Evolutionary conservation across 2,113 vertebrate species (phyloP).

Genomic region (Bufo gargarizans): DNA sequence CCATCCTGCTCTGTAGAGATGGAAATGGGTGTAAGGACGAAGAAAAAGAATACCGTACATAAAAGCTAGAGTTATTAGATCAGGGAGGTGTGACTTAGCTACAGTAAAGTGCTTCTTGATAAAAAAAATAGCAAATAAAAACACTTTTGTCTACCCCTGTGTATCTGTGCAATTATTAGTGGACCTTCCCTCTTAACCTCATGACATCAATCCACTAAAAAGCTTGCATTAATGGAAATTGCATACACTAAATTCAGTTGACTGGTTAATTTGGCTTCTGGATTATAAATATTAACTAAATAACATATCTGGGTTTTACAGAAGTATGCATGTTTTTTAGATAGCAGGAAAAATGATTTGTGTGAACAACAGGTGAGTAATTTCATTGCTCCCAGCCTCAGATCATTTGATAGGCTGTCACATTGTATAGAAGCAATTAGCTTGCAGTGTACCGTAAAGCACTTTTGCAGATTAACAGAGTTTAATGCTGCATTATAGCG

Average conservation of each 20-base stretch:
- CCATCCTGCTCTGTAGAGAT: too few relatives aligned
- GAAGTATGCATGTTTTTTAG: constrained; percentile 28
- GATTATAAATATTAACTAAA: constrained; percentile 5
- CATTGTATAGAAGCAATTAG: constrained; percentile 50
- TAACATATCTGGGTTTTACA: constrained; percentile 30
- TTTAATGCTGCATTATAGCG: constrained; percentile 58
- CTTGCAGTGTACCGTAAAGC: constrained; percentile 60
- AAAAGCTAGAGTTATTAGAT: neutral
- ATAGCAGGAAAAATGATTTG: constrained; percentile 14
- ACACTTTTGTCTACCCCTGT: too few relatives aligned
- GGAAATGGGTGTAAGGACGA: too few relatives aligned
- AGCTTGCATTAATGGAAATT: neutral
- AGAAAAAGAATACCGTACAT: too few relatives aligned
- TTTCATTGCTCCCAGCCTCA: constrained; percentile 10
- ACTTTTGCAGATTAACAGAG: constrained; percentile 64
- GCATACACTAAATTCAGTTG: neutral
- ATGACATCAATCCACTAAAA: neutral
- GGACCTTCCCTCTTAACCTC: neutral
- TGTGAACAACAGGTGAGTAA: constrained; percentile 49
- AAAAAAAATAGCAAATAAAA: neutral
- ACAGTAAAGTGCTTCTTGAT: neutral
- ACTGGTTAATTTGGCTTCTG: constrained; percentile 12
- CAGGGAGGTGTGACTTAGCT: neutral
- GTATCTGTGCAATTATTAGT: too few relatives aligned
- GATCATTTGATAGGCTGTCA: constrained; percentile 57